phyloP scores from a whole-genome alignment of 2,113 vertebrate species.

The Callocephalon fimbriatum region DNA sequence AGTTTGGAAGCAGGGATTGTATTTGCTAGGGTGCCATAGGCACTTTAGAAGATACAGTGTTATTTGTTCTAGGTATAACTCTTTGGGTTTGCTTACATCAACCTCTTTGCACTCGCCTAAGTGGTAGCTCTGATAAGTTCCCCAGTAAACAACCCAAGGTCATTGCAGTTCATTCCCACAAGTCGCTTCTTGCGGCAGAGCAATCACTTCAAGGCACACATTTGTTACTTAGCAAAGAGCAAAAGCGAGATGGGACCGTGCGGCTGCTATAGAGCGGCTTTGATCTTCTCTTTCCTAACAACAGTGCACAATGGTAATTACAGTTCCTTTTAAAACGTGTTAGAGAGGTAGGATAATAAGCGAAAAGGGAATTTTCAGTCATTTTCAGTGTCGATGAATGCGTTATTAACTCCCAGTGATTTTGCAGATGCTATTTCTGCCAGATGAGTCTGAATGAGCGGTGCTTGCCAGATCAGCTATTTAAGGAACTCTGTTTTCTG shows the following conservation, averaged over 20 bases:
- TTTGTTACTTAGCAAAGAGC: neutral
- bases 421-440: constrained; percentile 49
- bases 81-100: neutral
- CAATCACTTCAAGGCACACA: neutral
- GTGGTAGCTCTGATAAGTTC: neutral
- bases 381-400: constrained; percentile 40
- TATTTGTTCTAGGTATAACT: neutral
- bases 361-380: constrained; percentile 47
- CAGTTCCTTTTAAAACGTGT: constrained; percentile 10
- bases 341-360: constrained; percentile 37
- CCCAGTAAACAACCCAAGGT: constrained; percentile 12
- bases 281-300: constrained; percentile 17
- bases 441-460: constrained; percentile 29
- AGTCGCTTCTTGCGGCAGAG: neutral
- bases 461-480: constrained; percentile 30
- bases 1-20: neutral
- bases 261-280: neutral
- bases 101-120: neutral
- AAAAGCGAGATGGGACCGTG: neutral
- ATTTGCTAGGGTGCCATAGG: neutral
- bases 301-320: neutral
- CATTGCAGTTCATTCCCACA: constrained; percentile 5
- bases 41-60: neutral
- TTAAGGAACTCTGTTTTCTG: constrained; percentile 16
- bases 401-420: constrained; percentile 49